These are phyloP conservation scores for Labeo rohita DNA, from an alignment of 2,113 vertebrate species.

Conservation along the genomic window DNA sequence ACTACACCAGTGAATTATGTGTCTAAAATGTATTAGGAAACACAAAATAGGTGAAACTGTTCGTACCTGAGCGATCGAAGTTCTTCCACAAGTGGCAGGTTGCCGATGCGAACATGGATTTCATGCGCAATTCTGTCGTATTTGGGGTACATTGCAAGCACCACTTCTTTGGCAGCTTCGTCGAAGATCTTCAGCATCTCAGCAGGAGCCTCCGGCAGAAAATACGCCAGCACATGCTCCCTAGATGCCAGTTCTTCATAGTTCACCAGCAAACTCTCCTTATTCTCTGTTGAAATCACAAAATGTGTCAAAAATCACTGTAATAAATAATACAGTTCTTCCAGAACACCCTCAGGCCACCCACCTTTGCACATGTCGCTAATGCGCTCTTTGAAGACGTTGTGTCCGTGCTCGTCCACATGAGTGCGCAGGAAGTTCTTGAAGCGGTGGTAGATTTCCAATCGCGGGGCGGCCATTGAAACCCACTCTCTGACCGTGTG, in stretches of 20 bases:
- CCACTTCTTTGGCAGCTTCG: conserved; percentile 94
- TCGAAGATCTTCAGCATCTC: conserved; percentile 98
- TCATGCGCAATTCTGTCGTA: conserved; percentile 91
- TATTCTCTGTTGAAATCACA: conserved; percentile 82
- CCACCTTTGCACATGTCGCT: conserved; percentile 99
- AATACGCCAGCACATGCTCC: conserved; percentile 95
- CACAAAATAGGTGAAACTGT: neutral
- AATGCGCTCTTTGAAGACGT: conserved; percentile 98
- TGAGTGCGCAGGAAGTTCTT: conserved; percentile 97
- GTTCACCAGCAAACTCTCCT: conserved; percentile 94
- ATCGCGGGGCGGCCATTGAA: conserved; percentile 90
- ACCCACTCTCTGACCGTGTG: conserved; percentile 97
- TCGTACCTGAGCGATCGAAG: conserved; percentile 89
- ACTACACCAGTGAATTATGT: too few species aligned
- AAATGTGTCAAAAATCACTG: neutral
- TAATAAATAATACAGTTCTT: neutral
- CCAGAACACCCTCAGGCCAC: neutral
- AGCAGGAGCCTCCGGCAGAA: conserved; percentile 91
- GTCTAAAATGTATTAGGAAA: neutral
- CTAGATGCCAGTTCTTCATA: conserved; percentile 94
- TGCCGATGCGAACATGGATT: conserved; percentile 94
- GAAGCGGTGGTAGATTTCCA: conserved; percentile 98
- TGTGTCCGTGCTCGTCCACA: conserved; percentile 93
- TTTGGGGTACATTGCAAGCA: conserved; percentile 97
- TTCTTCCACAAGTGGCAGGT: conserved; percentile 94